Conservation (phyloP, 2,797 vertebrate species). For the Sibirionetta formosa region DNA sequence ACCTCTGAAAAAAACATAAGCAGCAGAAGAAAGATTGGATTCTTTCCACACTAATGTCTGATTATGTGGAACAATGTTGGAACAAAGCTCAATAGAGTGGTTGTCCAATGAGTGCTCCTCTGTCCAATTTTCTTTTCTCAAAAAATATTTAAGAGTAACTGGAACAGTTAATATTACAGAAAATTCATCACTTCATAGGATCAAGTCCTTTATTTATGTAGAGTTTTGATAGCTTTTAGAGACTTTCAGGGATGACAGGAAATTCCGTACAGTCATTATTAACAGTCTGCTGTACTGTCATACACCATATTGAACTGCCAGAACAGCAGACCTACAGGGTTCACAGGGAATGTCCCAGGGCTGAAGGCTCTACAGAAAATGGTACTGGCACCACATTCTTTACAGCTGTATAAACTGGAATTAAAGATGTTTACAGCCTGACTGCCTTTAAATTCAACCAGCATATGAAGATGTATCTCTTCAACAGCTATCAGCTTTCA, state of each 20-base stretch:
- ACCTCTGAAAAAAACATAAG: slow-evolving; percentile 76
- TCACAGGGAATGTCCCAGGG: not conserved
- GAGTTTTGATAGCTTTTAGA: not conserved
- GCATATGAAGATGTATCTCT: not conserved
- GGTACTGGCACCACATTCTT: not conserved
- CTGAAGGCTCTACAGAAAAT: not conserved
- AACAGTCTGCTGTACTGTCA: not conserved
- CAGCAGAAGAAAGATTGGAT: slow-evolving; percentile 71
- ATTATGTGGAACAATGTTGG: slow-evolving; percentile 72
- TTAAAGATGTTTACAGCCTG: not conserved
- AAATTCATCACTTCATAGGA: not conserved
- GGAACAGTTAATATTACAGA: not conserved
- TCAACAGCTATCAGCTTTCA: not conserved
- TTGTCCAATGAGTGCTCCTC: slow-evolving; percentile 51
- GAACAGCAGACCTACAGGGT: not conserved
- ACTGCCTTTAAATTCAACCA: not conserved
- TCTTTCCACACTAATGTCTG: slow-evolving; percentile 75
- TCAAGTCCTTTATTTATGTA: not conserved
- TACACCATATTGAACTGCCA: not conserved
- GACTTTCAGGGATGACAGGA: not conserved
- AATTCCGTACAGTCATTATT: not conserved
- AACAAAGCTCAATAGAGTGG: not conserved
- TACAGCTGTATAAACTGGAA: not conserved
- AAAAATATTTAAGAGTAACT: slow-evolving; percentile 27
- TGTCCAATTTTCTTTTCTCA: slow-evolving; percentile 46